phyloP scores from a whole-genome alignment of 1,140 invertebrate genomes.

The Drosophila melanogaster region Release_6_plus_ISO1_MT NC_004354.4:12336001-12336500 shows the following conservation, averaged over 20 bases:
- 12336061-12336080: slow-evolving; percentile 66
- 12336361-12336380: too few species aligned
- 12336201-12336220: background rate
- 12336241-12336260: background rate
- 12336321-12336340: too few species aligned
- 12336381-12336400: too few species aligned
- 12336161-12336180: slow-evolving; percentile 46
- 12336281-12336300: slow-evolving; percentile 7
- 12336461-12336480: too few species aligned
- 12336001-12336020: slow-evolving; percentile 52
- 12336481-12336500: too few species aligned
- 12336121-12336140: slow-evolving; percentile 13
- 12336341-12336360: too few species aligned
- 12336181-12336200: slow-evolving; percentile 35
- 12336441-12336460: too few species aligned
- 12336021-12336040: slow-evolving; percentile 62
- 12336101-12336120: slow-evolving; percentile 30
- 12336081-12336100: slow-evolving; percentile 74
- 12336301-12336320: slow-evolving; percentile 18
- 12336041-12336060: slow-evolving; percentile 23
- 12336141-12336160: slow-evolving; percentile 49
- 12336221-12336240: background rate
- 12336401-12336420: too few species aligned
- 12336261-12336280: slow-evolving; percentile 24
- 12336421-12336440: too few species aligned